These are phyloP conservation scores for Lutraria lutraria DNA, from an alignment of 2,888 invertebrate genomes.

Conservation along the genomic window DNA sequence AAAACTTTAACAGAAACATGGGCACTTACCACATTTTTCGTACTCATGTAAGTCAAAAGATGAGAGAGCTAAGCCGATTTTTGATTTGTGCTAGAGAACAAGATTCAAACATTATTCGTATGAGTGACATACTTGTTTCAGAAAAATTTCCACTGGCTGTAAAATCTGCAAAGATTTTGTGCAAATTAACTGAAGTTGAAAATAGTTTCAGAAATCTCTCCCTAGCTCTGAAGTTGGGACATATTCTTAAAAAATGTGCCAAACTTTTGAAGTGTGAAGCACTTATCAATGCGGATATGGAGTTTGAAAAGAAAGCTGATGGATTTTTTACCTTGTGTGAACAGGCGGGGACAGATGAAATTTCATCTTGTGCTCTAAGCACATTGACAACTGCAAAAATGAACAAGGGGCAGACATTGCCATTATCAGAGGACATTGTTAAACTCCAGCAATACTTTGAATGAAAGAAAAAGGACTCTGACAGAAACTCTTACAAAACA, in stretches of 20 bases:
- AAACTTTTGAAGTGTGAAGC: conserved; percentile 43
- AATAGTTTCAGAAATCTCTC: conserved; percentile 51
- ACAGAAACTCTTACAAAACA: not conserved
- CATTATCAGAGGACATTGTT: conserved; percentile 49
- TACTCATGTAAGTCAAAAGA: conserved; percentile 51
- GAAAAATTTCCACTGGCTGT: conserved; percentile 43
- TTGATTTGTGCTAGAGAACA: conserved; percentile 37
- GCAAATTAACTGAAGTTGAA: conserved; percentile 31
- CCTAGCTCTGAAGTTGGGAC: conserved; percentile 54
- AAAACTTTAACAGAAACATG: conserved; percentile 57
- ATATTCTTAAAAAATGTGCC: conserved; percentile 48
- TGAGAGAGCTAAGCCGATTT: conserved; percentile 52
- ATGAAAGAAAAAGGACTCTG: not conserved
- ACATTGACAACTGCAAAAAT: conserved; percentile 38
- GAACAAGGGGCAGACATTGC: conserved; percentile 43
- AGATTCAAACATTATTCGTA: conserved; percentile 29
- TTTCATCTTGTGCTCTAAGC: conserved; percentile 44
- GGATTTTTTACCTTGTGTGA: conserved; percentile 40
- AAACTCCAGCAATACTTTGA: conserved; percentile 40
- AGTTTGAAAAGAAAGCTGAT: conserved; percentile 37
- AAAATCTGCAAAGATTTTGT: conserved; percentile 42
- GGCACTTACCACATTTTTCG: conserved; percentile 44
- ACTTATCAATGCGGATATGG: conserved; percentile 29
- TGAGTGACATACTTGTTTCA: conserved; percentile 45
- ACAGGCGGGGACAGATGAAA: conserved; percentile 36